phyloP scores from a whole-genome alignment of 1,140 invertebrate species.

The Platorchestia sp. region DNA sequence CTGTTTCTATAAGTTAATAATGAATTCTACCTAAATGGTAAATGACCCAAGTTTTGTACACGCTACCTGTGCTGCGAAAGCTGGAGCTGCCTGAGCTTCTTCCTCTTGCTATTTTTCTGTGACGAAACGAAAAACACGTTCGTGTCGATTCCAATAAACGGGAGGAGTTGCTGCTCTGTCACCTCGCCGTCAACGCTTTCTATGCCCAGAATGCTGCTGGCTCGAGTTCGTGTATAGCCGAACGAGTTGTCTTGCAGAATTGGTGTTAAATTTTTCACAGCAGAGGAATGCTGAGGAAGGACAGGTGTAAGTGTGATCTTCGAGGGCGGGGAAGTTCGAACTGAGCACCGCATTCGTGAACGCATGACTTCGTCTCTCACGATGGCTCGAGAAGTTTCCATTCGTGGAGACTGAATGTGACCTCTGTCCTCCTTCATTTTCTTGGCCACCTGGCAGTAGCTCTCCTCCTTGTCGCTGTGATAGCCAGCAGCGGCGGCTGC shows the following conservation, averaged over 20 bases:
- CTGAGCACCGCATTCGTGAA: not conserved
- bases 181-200: constrained; percentile 38
- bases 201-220: not conserved
- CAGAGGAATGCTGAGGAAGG: constrained; percentile 8
- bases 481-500: constrained; percentile 37
- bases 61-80: not conserved
- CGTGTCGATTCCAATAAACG: not conserved
- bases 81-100: not conserved
- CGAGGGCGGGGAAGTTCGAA: constrained; percentile 14
- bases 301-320: constrained; percentile 37
- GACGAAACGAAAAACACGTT: not conserved
- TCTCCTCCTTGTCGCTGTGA: constrained; percentile 44
- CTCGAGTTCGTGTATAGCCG: not conserved
- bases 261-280: not conserved
- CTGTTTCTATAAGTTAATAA: too few relatives aligned
- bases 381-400: constrained; percentile 14
- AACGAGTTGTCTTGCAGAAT: not conserved
- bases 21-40: too few relatives aligned
- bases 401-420: constrained; percentile 16
- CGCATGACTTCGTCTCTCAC: not conserved
- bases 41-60: too few relatives aligned
- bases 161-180: not conserved
- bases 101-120: not conserved
- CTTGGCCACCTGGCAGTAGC: constrained; percentile 39
- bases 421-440: constrained; percentile 41